Evolutionary conservation across 2,113 vertebrate genomes (phyloP).

Genomic region (Gasterosteus nipponicus): DNA sequence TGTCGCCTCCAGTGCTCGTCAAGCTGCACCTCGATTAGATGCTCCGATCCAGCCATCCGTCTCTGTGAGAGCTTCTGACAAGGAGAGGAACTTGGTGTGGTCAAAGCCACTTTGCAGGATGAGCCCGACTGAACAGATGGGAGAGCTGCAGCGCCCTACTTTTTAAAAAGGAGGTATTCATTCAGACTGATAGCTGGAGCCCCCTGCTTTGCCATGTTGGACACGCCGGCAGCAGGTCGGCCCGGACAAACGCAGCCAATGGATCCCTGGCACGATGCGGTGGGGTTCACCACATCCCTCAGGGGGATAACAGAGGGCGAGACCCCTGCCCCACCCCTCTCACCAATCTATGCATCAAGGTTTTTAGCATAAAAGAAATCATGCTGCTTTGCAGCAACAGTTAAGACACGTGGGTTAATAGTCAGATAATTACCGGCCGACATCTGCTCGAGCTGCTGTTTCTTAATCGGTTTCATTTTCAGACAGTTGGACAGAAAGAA

Average conservation of each 20-base stretch:
- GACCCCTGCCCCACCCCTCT: neutral
- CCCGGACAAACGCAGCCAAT: conserved; percentile 45
- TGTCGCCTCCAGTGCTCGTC: conserved; percentile 77
- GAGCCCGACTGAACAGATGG: conserved; percentile 11
- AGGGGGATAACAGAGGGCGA: conserved; percentile 46
- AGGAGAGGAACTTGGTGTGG: conserved; percentile 4
- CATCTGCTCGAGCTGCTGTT: neutral
- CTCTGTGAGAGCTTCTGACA: conserved; percentile 32
- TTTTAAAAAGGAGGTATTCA: neutral
- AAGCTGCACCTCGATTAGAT: conserved; percentile 82
- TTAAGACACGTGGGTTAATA: conserved; percentile 15
- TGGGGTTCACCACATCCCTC: conserved; percentile 57
- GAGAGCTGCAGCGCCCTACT: conserved; percentile 19
- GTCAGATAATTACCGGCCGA: neutral
- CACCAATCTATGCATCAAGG: conserved; percentile 17
- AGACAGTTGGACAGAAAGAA: neutral
- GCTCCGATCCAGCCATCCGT: conserved; percentile 28
- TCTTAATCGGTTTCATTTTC: neutral
- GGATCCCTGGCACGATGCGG: conserved; percentile 50
- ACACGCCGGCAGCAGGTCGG: no score
- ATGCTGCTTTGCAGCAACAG: neutral
- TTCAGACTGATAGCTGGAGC: neutral
- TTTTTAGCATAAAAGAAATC: conserved; percentile 25
- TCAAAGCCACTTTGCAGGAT: conserved; percentile 2
- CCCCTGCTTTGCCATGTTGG: neutral